Base-by-base conservation (phyloP, 2,797 vertebrate species). In the Rhabdophis nuchalis region DNA sequence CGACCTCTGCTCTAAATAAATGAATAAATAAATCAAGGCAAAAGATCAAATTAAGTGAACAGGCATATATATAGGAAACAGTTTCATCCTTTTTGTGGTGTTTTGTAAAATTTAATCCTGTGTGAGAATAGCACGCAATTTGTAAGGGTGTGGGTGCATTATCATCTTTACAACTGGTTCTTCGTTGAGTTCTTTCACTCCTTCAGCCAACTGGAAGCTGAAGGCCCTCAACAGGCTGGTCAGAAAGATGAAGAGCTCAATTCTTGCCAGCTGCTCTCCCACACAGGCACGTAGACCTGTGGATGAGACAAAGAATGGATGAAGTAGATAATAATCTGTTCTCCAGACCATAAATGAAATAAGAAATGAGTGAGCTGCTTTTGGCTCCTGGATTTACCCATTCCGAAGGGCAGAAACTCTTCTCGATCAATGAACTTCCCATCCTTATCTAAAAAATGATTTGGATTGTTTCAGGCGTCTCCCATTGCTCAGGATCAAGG, bases 361-460 rank as follows among this genome's bases (percentile, higher is more conserved):
- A 16, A 54, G 13, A 54, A 54, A 16, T 54, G 53, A 54, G 53
- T 41, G 46, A 88, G 36, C 20, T 1, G 18, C 1, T 41, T 46
- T 27, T 23, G 32, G 11, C 7, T 36, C 36, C 32, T 29, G 23
- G 20, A 41, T 13, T 50, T 61, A 88, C 57, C 87, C 50, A 60
- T 46, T 29, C 87, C 58, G 7, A 88, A 88, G 16, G 58, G 6
- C 41, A 88, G 58, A 88, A 88, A 88, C 61, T 16, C 41, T 52
- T 88, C 87, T 52, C 87, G 46, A 1, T 18, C 46, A 8, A 64
- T 18, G 52, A 89, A 89, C 5, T 27, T 64, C 52, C 88, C 88
- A 32, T 89, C 88, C 29, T 89, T 68, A 46, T 89, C 88, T 61
- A 89, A 89, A 64, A 89, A 89, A 20, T 89, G 58, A 89, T 64